A percentile compares a stretch with the other conserved stretches of the same genome.
These are phyloP conservation scores for Drosophila cardini DNA, from an alignment of 1,140 invertebrate genomes.

Conservation along the genomic window DNA sequence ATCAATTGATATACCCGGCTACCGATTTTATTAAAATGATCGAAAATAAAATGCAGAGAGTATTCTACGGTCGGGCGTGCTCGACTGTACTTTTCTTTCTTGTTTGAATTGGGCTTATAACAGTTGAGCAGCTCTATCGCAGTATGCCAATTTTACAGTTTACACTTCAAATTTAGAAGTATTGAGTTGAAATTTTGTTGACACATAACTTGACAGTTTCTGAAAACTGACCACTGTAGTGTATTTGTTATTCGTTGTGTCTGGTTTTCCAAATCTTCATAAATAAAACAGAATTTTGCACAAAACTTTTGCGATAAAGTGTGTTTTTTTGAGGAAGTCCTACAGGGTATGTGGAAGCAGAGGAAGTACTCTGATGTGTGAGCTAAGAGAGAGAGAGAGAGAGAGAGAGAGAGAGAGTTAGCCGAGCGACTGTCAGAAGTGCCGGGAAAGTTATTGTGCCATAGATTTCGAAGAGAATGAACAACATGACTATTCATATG, in stretches of 20 bases:
- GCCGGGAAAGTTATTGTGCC: slow-evolving; percentile 12
- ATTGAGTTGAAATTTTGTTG: not conserved
- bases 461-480: slow-evolving; percentile 6
- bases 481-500: slow-evolving; percentile 21
- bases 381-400: slow-evolving; percentile 6
- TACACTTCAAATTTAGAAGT: too few species aligned
- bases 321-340: not conserved
- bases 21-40: too few species aligned
- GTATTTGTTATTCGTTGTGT: not conserved
- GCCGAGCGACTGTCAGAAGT: slow-evolving; percentile 15
- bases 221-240: not conserved
- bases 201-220: too few species aligned
- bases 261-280: not conserved
- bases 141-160: too few species aligned
- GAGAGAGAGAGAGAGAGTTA: too few species aligned
- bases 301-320: slow-evolving; percentile 25
- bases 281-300: slow-evolving; percentile 18
- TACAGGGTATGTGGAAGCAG: slow-evolving; percentile 16
- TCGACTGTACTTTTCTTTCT: too few species aligned
- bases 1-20: too few species aligned
- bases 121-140: too few species aligned
- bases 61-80: too few species aligned
- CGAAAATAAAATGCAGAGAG: too few species aligned
- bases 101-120: too few species aligned
- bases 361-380: not conserved